phyloP scores from a whole-genome alignment of 1,140 invertebrate species.

The Drosophila pectinifera region DNA sequence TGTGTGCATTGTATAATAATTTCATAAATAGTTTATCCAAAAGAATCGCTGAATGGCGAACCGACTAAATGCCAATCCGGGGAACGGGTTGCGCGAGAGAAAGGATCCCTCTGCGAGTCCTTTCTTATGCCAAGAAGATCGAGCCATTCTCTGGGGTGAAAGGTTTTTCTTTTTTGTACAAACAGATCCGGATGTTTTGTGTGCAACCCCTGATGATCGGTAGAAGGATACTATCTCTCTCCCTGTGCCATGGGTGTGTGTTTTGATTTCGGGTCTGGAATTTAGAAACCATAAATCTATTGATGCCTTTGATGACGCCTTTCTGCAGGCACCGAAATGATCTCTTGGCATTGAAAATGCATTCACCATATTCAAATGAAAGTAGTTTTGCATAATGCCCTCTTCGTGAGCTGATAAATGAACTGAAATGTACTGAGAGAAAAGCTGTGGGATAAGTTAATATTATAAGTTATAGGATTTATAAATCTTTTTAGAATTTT shows the following conservation, averaged over 20 bases:
- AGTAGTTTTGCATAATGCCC: constrained; percentile 67
- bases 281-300: constrained; percentile 84
- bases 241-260: constrained; percentile 47
- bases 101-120: constrained; percentile 28
- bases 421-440: constrained; percentile 17
- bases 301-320: constrained; percentile 79
- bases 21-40: constrained; percentile 81
- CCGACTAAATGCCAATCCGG: constrained; percentile 64
- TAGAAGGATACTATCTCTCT: constrained; percentile 16
- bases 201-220: constrained; percentile 56
- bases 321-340: constrained; percentile 77
- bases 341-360: constrained; percentile 69
- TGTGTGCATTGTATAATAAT: constrained; percentile 78
- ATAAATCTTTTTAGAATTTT: no score
- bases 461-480: no score
- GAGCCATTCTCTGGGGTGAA: constrained; percentile 28
- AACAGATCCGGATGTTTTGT: constrained; percentile 32
- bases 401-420: constrained; percentile 1
- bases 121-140: constrained; percentile 66
- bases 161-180: constrained; percentile 16
- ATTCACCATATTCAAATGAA: constrained; percentile 61
- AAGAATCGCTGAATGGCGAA: constrained; percentile 72
- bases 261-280: constrained; percentile 75
- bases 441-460: background rate
- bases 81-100: constrained; percentile 48